Percentiles rank a stretch among this genome's conserved stretches.
These are phyloP conservation scores for Idaea aversata DNA, from an alignment of 2,888 invertebrate genomes.

Conservation along the genomic window DNA sequence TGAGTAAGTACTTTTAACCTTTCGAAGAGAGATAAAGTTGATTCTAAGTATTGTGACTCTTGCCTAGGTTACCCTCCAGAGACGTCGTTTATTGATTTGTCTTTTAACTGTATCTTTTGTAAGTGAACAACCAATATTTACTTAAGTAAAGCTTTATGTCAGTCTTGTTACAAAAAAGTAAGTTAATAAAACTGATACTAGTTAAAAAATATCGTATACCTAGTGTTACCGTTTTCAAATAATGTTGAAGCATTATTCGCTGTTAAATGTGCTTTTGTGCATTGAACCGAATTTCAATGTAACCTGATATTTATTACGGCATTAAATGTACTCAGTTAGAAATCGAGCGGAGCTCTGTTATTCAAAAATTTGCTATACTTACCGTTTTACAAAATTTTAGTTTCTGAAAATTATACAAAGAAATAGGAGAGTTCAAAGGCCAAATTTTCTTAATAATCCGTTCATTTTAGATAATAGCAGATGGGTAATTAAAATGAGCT, in stretches of 20 bases:
- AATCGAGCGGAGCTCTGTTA: not conserved
- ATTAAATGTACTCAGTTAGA: not conserved
- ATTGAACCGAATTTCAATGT: not conserved
- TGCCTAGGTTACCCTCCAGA: conserved; percentile 12
- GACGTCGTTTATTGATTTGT: conserved; percentile 22
- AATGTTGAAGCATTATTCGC: not conserved
- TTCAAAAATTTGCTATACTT: not conserved
- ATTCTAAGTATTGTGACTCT: conserved; percentile 30
- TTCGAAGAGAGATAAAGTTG: conserved; percentile 15
- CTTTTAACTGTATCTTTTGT: conserved; percentile 28
- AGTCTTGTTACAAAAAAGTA: no score
- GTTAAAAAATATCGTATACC: no score
- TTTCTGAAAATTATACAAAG: not conserved
- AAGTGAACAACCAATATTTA: conserved; percentile 33
- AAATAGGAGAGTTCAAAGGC: not conserved
- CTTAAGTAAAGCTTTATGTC: conserved; percentile 17
- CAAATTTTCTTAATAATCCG: not conserved
- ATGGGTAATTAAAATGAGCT: conserved; percentile 20
- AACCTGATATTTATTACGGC: not conserved
- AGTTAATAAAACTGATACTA: no score
- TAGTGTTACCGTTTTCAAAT: no score
- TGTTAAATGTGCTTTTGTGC: not conserved
- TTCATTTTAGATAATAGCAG: not conserved
- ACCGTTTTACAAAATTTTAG: not conserved
- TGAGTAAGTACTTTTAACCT: conserved; percentile 18